These are phyloP conservation scores for Hyposoter dolosus DNA, from an alignment of 2,888 invertebrate species.

Conservation along the genomic window DNA sequence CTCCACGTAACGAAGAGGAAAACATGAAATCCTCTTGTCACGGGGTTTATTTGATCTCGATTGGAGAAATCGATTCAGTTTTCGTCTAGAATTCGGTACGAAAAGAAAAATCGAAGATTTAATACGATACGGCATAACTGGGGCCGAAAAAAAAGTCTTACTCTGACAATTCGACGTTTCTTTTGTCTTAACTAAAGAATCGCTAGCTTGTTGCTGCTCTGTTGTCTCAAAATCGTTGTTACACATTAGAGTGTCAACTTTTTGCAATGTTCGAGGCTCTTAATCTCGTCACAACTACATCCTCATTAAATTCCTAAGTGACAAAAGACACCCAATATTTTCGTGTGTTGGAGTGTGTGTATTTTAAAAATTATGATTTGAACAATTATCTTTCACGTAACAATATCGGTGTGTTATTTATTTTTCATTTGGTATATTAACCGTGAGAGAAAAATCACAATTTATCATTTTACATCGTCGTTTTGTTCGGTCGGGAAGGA, in stretches of 20 bases:
- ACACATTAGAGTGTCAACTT: neutral
- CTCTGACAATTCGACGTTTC: conserved; percentile 31
- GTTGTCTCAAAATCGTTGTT: neutral
- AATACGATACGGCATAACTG: conserved; percentile 14
- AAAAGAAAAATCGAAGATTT: conserved; percentile 48
- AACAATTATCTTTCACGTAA: conserved; percentile 55
- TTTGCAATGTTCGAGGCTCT: conserved; percentile 1
- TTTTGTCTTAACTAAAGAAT: conserved; percentile 44
- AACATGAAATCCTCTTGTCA: neutral
- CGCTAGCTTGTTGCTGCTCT: conserved; percentile 27
- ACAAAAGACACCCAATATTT: conserved; percentile 44
- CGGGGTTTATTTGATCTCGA: conserved; percentile 10
- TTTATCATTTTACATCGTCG: conserved; percentile 9
- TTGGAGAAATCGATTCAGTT: neutral
- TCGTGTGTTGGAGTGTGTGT: conserved; percentile 41
- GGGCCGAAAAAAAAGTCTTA: conserved; percentile 18
- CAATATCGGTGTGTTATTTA: conserved; percentile 17
- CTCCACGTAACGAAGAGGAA: conserved; percentile 10
- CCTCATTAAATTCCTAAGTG: conserved; percentile 37
- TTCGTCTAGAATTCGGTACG: conserved; percentile 8
- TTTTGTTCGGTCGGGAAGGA: conserved; percentile 8
- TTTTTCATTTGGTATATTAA: conserved; percentile 33
- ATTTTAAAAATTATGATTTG: conserved; percentile 29
- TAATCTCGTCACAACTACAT: conserved; percentile 40
- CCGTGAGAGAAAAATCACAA: conserved; percentile 57